These are phyloP conservation scores for Mustela lutreola DNA, from an alignment of 2,113 vertebrate species.

Conservation along the genomic window DNA sequence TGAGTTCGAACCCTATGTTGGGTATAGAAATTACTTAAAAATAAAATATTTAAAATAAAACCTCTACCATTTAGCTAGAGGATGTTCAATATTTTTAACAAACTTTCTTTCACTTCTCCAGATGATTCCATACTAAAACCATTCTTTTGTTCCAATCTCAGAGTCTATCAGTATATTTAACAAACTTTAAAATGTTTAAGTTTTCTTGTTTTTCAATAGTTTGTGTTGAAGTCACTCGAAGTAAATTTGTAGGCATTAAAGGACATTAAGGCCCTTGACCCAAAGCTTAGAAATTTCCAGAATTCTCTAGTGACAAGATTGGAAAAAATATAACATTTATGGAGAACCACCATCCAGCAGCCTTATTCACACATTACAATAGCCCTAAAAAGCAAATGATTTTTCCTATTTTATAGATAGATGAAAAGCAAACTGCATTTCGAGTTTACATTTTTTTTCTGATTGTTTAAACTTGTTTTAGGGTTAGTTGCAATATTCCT, in stretches of 20 bases:
- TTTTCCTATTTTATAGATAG: background rate
- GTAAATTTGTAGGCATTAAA: background rate
- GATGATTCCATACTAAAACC: background rate
- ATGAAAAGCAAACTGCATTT: background rate
- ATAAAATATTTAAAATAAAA: background rate
- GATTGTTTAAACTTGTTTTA: background rate
- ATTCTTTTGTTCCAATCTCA: background rate
- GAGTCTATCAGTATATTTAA: background rate
- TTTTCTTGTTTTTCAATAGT: background rate
- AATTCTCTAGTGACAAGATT: background rate
- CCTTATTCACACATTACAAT: background rate
- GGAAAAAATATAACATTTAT: background rate
- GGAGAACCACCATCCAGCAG: background rate
- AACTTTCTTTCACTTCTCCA: background rate
- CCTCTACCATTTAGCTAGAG: rapidly evolving
- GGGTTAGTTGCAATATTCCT: background rate
- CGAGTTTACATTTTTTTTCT: background rate
- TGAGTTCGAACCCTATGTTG: background rate
- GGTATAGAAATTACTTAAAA: background rate
- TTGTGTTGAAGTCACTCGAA: background rate
- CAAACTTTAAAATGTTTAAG: background rate
- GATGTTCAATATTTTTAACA: background rate
- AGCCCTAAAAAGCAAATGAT: background rate
- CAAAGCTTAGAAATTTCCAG: background rate
- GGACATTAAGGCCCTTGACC: background rate